Evolutionary conservation across 2,113 vertebrate genomes (phyloP), one percentile per base, ranked within the genome.

Genomic region (Centropus unirufus): DNA sequence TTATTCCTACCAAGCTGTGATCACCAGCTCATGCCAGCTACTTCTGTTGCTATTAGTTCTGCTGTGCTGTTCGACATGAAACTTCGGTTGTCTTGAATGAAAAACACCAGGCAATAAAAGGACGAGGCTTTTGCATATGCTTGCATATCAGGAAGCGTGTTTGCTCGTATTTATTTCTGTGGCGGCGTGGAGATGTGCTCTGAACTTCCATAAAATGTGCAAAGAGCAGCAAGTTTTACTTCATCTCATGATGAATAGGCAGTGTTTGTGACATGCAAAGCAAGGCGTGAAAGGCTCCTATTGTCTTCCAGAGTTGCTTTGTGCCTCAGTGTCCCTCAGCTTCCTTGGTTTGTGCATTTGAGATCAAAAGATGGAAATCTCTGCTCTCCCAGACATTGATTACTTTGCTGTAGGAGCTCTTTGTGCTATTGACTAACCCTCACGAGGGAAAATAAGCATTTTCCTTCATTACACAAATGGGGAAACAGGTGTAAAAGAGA

Each of bases 21-120:
- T 76, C 9, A 0, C 30, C 11, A 27, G n/a, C 27, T 0, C 1
- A 2, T 1, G 1, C n/a, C 47, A 16, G 23, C 2, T 1, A 2
- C 39, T 90, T 46, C 52, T 40, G 0, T 42, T 0, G 0, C 58
- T 61, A 2, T n/a, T 34, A 26, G 74, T 47, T 88, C 70, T 82
- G 61, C 36, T n/a, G 57, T 5, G 23, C 77, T 21, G 6, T 78
- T 12, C 0, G 4, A 52, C 6, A 0, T 4, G 54, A 29, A 79
- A 16, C 49, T 57, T 59, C 1, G 6, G 17, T 49, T n/a, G 30
- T 32, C 76, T 44, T 57, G 55, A 52, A 76, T 92, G 76, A 20
- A 40, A 57, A 83, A 17, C 36, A 11, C 0, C 0, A 4, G 59
- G 67, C 26, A 49, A 40, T 39, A 2, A 36, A 66, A 68, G 46